Base-by-base conservation (phyloP, 2,888 invertebrate species). In the Drosophila pseudotakahashii region DNA sequence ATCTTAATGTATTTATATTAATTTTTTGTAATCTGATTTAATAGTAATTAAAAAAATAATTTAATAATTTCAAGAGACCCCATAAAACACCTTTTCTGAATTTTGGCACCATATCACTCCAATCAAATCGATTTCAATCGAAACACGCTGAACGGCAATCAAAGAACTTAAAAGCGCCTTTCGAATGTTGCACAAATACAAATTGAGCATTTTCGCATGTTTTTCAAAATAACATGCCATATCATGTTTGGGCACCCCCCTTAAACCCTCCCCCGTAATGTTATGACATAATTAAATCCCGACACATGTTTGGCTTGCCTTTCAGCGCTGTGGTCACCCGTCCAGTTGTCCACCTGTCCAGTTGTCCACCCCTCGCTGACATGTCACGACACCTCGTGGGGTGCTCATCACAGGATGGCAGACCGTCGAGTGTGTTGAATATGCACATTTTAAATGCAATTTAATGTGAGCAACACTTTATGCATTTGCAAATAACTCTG, bases 231-330 rank as follows among this genome's bases (percentile, higher is more conserved):
- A 72, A 72, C 37, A 73, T 54, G 39, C 39, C 34, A 39, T 57
- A 55, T 76, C 73, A 63, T 59, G 54, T 55, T 60, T 34, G 32
- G 11, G 19, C 47, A 26, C 9, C 34, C 34, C 19, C 26, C 10
- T 9, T 3, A 5, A 2, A 2, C 47, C 47, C 7, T 13, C 30
- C 47, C 30, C 39, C 39, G 59, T 60, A 60, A 75, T 75, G 52
- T 68, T 75, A 52, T 75, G 75, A 69, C 73, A 75, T 73, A 73
- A 73, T 73, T 75, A 73, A 73, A 55, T 70, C 70, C 47, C 30
- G 60, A 58, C 75, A 60, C 70, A 69, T 55, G 70, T 75, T 68
- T 57, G 68, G 51, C 51, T 55, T 54, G 66, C 55, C 41, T 55
- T 54, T 44, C 73, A 34, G 51, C 50, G 34, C 30, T 10, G 42